Conservation (phyloP, 2,797 vertebrate species). For the Acanthornis magna region DNA sequence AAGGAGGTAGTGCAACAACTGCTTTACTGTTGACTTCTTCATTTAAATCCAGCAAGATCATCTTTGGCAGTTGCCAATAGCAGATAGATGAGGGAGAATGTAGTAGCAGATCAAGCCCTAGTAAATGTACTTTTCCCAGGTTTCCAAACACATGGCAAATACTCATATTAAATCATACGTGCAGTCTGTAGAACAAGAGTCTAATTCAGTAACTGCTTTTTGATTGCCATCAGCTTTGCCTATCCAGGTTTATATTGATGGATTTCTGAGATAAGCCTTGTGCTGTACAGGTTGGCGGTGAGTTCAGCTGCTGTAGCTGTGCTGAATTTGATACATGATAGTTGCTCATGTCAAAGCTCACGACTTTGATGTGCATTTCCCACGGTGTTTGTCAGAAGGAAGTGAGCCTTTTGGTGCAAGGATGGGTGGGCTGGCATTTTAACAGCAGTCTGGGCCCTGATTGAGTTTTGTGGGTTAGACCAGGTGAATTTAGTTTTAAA, state of each 20-base stretch:
- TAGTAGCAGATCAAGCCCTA: neutral
- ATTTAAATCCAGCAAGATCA: neutral
- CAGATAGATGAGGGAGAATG: neutral
- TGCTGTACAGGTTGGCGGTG: neutral
- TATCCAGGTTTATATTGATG: neutral
- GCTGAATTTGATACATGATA: neutral
- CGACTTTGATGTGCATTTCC: neutral
- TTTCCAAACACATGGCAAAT: neutral
- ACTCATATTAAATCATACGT: neutral
- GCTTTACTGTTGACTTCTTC: neutral
- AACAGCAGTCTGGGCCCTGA: neutral
- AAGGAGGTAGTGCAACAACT: neutral
- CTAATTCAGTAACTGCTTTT: neutral
- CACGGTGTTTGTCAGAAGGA: neutral
- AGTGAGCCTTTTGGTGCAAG: neutral
- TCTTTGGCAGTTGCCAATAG: neutral
- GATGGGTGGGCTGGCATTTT: neutral
- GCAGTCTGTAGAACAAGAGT: neutral
- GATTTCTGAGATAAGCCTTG: neutral
- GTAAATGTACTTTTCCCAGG: neutral
- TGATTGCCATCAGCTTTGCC: neutral
- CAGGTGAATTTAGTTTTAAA: neutral
- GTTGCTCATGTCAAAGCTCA: neutral
- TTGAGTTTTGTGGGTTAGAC: neutral
- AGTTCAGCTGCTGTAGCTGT: neutral